Base-by-base conservation (phyloP, 2,888 invertebrate species). In the Chaetogeoica ovagalla region DNA sequence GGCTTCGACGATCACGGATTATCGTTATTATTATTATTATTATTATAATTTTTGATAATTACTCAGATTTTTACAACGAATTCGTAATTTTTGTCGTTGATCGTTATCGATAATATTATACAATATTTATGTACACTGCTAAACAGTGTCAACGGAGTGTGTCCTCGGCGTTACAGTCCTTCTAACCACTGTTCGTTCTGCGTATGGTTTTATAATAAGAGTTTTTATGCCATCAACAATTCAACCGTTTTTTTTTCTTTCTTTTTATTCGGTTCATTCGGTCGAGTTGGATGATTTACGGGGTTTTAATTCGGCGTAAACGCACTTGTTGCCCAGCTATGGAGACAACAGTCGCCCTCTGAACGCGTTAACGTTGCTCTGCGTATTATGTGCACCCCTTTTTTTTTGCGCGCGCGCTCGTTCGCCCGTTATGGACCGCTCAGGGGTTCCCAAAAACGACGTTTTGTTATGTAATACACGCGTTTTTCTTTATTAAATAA, bases 251-350 rank as follows among this genome's bases (percentile, higher is more conserved):
- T 75, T 75, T 63, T 74, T 30, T 30, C 4, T 30, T 30, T 30
- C 4, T 30, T 30, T n/a, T n/a, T n/a, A n/a, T n/a, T n/a, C n/a
- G n/a, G 30, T 30, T 65, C 74, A 65, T 65, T 65, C 39, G 65
- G 52, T 39, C 63, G n/a, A 43, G 63, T 63, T 23, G 43, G 13
- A 77, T 72, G 82, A 82, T 79, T 76, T 72, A 82, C 79, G 82
- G 71, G 43, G 66, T 82, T 82, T 82, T 82, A 82, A 82, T 82
- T 82, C 82, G 72, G 70, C 69, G 79, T 79, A 71, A 79, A 79
- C 70, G 82, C 82, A 82, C 82, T 82, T 82, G 82, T 82, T 82
- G 82, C 77, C 82, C 82, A 30, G 30, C 60, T 48, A 76, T 68
- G 68, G 60, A n/a, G n/a, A n/a, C n/a, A n/a, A 39, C 43, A 52